Conservation (phyloP, 2,888 invertebrate species). For the Lycaena phlaeas region DNA sequence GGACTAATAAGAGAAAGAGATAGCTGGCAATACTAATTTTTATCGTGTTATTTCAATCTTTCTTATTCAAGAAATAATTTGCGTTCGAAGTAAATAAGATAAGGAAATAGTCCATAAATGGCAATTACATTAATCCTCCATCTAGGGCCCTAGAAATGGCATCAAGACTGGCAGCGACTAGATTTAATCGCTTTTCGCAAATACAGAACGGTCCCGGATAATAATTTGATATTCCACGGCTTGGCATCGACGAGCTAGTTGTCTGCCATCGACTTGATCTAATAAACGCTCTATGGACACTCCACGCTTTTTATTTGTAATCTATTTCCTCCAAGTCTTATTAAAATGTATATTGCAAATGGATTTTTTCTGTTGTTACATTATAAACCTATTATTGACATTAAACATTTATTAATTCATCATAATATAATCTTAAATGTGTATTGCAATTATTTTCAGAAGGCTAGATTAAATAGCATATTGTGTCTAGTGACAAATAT, state of each 20-base stretch:
- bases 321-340: neutral
- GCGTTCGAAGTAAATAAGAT: neutral
- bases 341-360: neutral
- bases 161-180: constrained; percentile 4
- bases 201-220: constrained; percentile 3
- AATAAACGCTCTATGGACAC: neutral
- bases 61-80: too few species aligned
- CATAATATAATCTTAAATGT: too few species aligned
- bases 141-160: constrained; percentile 3
- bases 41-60: too few species aligned
- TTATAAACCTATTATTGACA: too few species aligned
- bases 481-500: too few species aligned
- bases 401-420: too few species aligned
- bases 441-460: too few species aligned
- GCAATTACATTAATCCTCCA: neutral
- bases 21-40: too few species aligned
- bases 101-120: neutral
- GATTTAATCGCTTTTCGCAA: constrained; percentile 7
- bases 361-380: too few species aligned
- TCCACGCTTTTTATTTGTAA: constrained; percentile 2
- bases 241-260: neutral
- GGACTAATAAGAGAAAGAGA: too few species aligned
- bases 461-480: too few species aligned
- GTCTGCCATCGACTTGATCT: constrained; percentile 2
- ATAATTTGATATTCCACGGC: constrained; percentile 7